These are phyloP conservation scores for Yponomeuta evonymella DNA, from an alignment of 2,888 invertebrate genomes.

Conservation along the genomic window DNA sequence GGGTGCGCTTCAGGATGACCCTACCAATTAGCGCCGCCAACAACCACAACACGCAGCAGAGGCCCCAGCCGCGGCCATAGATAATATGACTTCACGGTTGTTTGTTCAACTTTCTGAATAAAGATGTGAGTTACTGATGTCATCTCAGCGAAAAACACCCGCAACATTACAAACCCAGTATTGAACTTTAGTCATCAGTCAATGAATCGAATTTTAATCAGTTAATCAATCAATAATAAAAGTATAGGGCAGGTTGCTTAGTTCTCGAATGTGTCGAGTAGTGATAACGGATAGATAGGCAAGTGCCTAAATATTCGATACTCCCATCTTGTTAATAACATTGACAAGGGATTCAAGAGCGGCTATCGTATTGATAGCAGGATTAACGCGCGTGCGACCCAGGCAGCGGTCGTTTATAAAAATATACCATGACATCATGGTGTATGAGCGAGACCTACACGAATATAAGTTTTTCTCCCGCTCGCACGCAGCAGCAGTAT, in stretches of 20 bases:
- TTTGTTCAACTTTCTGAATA: neutral
- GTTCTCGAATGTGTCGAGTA: no score
- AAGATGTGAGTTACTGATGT: neutral
- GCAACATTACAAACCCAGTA: no score
- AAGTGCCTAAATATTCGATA: neutral
- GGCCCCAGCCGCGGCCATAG: neutral
- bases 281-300: neutral
- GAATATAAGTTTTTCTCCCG: constrained; percentile 33
- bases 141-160: neutral
- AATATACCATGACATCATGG: constrained; percentile 75
- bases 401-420: constrained; percentile 58
- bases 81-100: neutral
- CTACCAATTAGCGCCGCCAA: neutral
- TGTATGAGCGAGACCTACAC: constrained; percentile 51
- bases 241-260: no score
- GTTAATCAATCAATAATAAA: no score
- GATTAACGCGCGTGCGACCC: constrained; percentile 58
- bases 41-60: neutral
- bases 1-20: constrained; percentile 18
- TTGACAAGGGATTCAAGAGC: constrained; percentile 10
- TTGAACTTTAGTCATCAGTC: no score
- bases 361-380: constrained; percentile 39
- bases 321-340: constrained; percentile 20
- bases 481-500: constrained; percentile 42
- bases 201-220: no score